These are phyloP conservation scores for Netelia fuscicornis DNA, from an alignment of 2,888 invertebrate genomes.

Conservation along the genomic window DNA sequence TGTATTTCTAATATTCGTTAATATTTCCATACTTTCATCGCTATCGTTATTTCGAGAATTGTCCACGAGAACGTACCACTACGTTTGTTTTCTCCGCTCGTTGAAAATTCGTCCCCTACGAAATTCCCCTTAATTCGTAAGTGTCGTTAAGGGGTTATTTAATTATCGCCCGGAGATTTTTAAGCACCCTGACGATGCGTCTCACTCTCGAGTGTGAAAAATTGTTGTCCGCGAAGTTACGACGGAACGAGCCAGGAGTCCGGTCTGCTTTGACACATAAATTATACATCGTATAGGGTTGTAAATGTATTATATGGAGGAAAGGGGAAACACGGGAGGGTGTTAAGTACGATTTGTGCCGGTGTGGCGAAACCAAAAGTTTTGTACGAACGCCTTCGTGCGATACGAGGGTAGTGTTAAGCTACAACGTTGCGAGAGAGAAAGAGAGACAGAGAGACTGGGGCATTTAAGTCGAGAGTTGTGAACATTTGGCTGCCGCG, in stretches of 20 bases:
- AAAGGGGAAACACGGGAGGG: constrained; percentile 41
- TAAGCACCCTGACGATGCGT: constrained; percentile 15
- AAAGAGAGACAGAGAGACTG: constrained; percentile 54
- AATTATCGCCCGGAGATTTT: constrained; percentile 57
- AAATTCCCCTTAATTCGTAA: constrained; percentile 24
- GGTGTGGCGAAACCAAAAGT: constrained; percentile 47
- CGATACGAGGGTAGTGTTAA: constrained; percentile 6
- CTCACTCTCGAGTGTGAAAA: constrained; percentile 45
- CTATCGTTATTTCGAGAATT: constrained; percentile 11
- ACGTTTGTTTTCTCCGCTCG: not conserved
- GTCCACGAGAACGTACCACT: not conserved
- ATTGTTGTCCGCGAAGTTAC: constrained; percentile 10
- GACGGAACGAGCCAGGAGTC: constrained; percentile 22
- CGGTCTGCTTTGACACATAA: constrained; percentile 46
- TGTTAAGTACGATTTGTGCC: constrained; percentile 61
- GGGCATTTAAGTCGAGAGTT: constrained; percentile 80
- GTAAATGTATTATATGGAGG: constrained; percentile 26
- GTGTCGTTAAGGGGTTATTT: constrained; percentile 49
- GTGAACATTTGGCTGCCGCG: constrained; percentile 81
- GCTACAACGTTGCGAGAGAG: constrained; percentile 5
- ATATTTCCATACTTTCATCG: constrained; percentile 4
- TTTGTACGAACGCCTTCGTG: constrained; percentile 16
- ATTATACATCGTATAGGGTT: constrained; percentile 43
- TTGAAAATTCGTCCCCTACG: not conserved
- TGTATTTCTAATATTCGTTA: not conserved